Conservation (phyloP, 2,888 invertebrate species). For the Torymus aiolomorphi region DNA sequence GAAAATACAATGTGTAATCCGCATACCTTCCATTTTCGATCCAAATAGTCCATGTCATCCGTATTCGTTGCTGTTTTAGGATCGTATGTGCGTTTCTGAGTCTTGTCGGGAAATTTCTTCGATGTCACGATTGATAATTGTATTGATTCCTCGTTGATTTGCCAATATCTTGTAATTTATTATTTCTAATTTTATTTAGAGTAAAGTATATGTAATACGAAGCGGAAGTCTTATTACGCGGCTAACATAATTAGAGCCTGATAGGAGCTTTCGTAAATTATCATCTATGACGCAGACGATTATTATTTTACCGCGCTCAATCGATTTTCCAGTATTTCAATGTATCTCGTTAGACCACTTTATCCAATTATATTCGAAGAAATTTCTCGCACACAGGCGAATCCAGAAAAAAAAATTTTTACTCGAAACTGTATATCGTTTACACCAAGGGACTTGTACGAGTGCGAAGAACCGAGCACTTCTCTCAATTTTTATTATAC, state of each 20-base stretch:
- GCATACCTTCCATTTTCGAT: constrained; percentile 41
- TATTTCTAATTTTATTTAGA: too few relatives aligned
- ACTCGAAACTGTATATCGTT: not conserved
- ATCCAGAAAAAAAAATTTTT: constrained; percentile 9
- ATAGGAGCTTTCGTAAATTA: too few relatives aligned
- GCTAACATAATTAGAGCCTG: too few relatives aligned
- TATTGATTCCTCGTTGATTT: not conserved
- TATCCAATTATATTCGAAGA: too few relatives aligned
- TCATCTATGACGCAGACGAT: too few relatives aligned
- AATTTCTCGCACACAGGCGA: constrained; percentile 8
- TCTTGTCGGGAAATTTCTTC: constrained; percentile 29
- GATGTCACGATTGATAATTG: constrained; percentile 1
- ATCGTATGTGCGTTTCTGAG: constrained; percentile 16
- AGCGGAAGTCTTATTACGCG: too few relatives aligned
- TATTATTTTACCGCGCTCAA: too few relatives aligned
- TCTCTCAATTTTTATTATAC: constrained; percentile 22
- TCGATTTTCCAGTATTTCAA: too few relatives aligned
- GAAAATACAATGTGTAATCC: constrained; percentile 41
- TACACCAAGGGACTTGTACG: constrained; percentile 5
- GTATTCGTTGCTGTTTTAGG: constrained; percentile 38
- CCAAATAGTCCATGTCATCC: constrained; percentile 24
- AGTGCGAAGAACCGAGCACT: constrained; percentile 18
- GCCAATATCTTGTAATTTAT: not conserved
- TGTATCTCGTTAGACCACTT: too few relatives aligned
- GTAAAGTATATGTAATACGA: too few relatives aligned